Evolutionary conservation across 2,888 invertebrate genomes (phyloP), one percentile per base, ranked within the genome.

Genomic region (Dioctria linearis): DNA sequence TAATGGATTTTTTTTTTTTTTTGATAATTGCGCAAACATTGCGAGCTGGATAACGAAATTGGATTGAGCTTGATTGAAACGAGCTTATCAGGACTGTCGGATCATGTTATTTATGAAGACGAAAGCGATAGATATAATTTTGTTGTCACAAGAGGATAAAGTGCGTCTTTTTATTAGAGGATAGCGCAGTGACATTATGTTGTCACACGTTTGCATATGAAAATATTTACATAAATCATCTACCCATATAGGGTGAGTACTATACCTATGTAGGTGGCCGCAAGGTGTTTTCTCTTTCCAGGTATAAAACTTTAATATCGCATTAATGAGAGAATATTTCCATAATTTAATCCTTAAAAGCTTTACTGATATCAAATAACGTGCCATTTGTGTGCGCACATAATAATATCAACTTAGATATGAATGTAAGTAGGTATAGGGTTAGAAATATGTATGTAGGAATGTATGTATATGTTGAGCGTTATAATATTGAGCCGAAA

Each of bases 261-360:
- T 1, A 25, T 25, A 25, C 2, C 1, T 25, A 25, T 54, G 54
- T 8, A 11, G 54, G 54, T 54, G 8, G 54, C 25, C 25, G 25
- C 25, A 25, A 25, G 25, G 25, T 25, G 25, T 25, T 8, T 11
- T 11, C 8, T 46, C 46, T 46, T 6, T 8, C 46, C 46, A 5
- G 54, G 54, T 8, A 11, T 4, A n/a, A n/a, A 11, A 54, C 49
- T 46, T 67, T 49, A 69, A 49, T 25, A 69, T 46, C 37, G 37
- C 11, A 37, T 51, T 69, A 69, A 69, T 69, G 51, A 69, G 25
- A 25, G 51, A 25, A 69, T 6, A 69, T 69, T 69, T 69, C 51
- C 69, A 49, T 51, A 69, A 39, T n/a, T n/a, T 69, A 69, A 69
- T 54, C 51, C 5, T 69, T 39, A 51, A 51, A 39, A 9, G 51